Conservation (phyloP, 2,888 invertebrate species). For the Cenopis cana region DNA sequence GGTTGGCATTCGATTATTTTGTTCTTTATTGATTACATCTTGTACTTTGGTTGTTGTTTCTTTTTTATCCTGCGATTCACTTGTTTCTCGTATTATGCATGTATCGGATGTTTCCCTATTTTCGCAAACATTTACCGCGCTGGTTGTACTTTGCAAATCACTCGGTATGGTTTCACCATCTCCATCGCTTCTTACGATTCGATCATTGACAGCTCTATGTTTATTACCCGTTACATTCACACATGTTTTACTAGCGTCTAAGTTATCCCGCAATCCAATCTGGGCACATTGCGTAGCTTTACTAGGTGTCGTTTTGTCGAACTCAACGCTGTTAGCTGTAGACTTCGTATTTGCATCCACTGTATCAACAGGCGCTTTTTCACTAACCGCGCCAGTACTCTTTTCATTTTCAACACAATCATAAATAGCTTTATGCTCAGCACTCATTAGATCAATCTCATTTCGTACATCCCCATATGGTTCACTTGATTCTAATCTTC, state of each 20-base stretch:
- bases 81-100: neutral
- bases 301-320: neutral
- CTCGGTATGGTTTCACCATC: neutral
- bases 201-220: neutral
- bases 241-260: neutral
- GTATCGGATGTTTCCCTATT: neutral
- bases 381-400: neutral
- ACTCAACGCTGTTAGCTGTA: neutral
- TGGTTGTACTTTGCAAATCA: neutral
- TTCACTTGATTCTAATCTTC: neutral
- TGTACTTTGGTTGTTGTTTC: neutral
- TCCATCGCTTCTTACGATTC: neutral
- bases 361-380: neutral
- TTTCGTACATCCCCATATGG: neutral
- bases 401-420: too few relatives aligned
- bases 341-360: neutral
- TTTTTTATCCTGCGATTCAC: neutral
- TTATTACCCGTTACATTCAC: neutral
- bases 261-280: neutral
- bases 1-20: neutral
- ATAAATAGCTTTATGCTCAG: neutral
- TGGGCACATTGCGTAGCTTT: neutral
- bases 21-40: neutral
- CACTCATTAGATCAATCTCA: neutral
- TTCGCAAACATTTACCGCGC: neutral